phyloP scores from a whole-genome alignment of 2,888 invertebrate genomes.

The Rotaria sp. region DNA sequence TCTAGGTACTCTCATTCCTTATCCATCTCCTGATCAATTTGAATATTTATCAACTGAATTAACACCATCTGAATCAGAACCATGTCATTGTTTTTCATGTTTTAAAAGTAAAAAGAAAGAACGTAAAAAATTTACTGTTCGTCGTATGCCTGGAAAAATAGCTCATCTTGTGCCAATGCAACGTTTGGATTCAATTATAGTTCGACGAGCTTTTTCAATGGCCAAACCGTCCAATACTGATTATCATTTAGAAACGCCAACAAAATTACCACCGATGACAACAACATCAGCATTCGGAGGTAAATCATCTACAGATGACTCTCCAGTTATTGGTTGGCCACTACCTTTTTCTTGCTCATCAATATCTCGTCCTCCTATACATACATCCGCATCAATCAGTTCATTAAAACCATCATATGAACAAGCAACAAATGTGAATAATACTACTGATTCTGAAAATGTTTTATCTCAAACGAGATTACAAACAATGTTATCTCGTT shows the following conservation, averaged over 20 bases:
- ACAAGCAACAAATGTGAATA: not conserved
- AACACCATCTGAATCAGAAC: not conserved
- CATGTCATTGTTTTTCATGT: not conserved
- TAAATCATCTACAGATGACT: not conserved
- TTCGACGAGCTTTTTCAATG: not conserved
- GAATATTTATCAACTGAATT: slow-evolving; percentile 10
- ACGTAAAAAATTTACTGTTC: slow-evolving; percentile 55
- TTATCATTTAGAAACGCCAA: not conserved
- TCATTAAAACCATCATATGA: not conserved
- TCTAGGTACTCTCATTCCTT: slow-evolving; percentile 13
- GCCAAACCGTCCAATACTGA: not conserved
- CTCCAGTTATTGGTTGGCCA: not conserved
- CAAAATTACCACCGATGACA: not conserved
- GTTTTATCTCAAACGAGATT: not conserved
- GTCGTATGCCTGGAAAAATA: slow-evolving; percentile 60
- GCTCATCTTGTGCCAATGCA: slow-evolving; percentile 52
- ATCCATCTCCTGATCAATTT: not conserved
- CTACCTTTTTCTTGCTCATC: not conserved
- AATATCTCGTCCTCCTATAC: not conserved
- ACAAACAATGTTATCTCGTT: not conserved
- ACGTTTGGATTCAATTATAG: not conserved
- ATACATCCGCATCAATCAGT: not conserved
- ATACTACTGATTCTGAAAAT: not conserved
- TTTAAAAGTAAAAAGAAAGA: not conserved
- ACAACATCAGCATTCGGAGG: not conserved